Percentiles rank a stretch among this genome's conserved stretches.
Evolutionary conservation across 1,140 invertebrate species (phyloP).

Genomic region (Bombus affinis): DNA sequence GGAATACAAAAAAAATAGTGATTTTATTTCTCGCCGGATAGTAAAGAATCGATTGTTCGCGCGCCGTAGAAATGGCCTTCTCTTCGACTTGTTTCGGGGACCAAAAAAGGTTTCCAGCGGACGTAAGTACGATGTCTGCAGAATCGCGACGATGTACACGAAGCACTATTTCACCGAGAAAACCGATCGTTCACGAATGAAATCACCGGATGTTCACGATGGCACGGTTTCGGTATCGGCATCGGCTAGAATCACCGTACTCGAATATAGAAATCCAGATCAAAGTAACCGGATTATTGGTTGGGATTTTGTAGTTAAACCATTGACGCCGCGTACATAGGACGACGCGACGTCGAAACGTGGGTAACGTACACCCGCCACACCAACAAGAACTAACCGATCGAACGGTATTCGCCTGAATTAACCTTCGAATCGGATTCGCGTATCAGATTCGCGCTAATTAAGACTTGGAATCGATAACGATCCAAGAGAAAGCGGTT

Average conservation of each 20-base stretch:
- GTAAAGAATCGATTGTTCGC: neutral
- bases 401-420: neutral
- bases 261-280: slow-evolving; percentile 12
- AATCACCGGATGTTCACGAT: neutral
- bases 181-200: neutral
- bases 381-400: neutral
- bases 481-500: neutral
- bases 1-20: no score
- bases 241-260: no score
- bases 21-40: neutral
- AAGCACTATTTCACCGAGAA: neutral
- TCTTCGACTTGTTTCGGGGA: neutral
- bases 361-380: neutral
- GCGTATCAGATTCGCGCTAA: neutral
- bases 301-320: neutral
- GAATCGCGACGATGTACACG: neutral
- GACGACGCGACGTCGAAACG: neutral
- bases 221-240: no score
- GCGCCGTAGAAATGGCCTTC: neutral
- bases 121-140: neutral
- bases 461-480: neutral
- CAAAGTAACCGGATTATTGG: slow-evolving; percentile 40
- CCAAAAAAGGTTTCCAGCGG: neutral
- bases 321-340: no score
- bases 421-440: neutral